Conservation (phyloP, 2,797 vertebrate genomes). For the Champsocephalus esox region DNA sequence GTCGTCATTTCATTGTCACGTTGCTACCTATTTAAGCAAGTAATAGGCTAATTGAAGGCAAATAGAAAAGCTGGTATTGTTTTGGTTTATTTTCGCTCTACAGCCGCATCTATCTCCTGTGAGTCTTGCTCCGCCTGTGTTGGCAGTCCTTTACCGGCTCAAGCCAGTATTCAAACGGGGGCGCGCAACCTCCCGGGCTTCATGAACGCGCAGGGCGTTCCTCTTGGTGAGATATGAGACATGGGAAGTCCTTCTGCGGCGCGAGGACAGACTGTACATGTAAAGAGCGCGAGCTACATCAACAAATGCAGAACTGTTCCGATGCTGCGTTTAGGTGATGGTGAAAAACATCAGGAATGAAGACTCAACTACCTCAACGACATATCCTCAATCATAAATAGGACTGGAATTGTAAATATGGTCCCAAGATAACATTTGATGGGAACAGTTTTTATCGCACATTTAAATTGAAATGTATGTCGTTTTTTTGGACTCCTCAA, state of each 20-base stretch:
- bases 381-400: no score
- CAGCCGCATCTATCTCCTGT: not conserved
- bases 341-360: no score
- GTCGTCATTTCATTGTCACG: not conserved
- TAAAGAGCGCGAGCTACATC: no score
- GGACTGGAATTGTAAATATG: no score
- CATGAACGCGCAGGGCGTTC: slow-evolving; percentile 56
- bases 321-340: no score
- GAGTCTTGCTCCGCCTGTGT: slow-evolving; percentile 30
- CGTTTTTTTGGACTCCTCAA: no score
- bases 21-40: not conserved
- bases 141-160: slow-evolving; percentile 78
- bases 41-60: not conserved
- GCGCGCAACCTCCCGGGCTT: slow-evolving; percentile 27
- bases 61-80: not conserved
- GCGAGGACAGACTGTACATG: no score
- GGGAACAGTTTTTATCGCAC: not conserved
- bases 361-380: no score
- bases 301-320: no score
- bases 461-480: no score
- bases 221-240: not conserved
- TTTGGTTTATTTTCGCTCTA: not conserved
- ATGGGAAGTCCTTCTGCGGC: not conserved
- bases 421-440: not conserved
- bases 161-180: slow-evolving; percentile 78